Evolutionary conservation across 2,797 vertebrate genomes (phyloP).

Genomic region (Pelobates cultripes): DNA sequence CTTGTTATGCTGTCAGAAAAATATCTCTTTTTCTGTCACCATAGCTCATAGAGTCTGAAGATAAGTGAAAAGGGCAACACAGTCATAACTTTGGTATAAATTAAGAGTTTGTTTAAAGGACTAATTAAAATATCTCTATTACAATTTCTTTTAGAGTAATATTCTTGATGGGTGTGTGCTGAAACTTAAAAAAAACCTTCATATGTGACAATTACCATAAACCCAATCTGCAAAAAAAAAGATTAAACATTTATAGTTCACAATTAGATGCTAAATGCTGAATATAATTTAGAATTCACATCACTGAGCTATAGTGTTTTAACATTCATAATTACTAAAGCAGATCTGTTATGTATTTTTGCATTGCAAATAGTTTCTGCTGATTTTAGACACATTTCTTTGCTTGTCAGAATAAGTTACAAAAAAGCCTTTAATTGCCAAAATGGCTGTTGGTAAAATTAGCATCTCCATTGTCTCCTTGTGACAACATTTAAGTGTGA

Average conservation of each 20-base stretch:
- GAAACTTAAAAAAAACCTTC: constrained; percentile 6
- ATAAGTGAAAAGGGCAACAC: constrained; percentile 44
- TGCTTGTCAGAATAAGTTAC: no score
- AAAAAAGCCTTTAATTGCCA: no score
- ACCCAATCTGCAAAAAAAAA: not conserved
- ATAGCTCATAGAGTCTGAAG: constrained; percentile 25
- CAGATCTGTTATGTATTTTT: no score
- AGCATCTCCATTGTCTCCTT: no score
- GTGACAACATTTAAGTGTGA: no score
- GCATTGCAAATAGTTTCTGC: no score
- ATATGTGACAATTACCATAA: not conserved
- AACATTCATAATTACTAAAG: no score
- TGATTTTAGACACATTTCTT: no score
- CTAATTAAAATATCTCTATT: constrained; percentile 28
- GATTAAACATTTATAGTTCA: not conserved
- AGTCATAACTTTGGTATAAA: constrained; percentile 22
- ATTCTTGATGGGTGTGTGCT: constrained; percentile 1
- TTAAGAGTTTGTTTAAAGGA: constrained; percentile 36
- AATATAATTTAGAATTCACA: no score
- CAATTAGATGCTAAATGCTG: not conserved
- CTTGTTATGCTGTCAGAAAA: constrained; percentile 25
- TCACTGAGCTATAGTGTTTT: no score
- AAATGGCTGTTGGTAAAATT: no score
- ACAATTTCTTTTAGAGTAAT: constrained; percentile 11
- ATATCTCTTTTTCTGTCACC: not conserved